Evolutionary conservation across 2,888 invertebrate species (phyloP), one percentile per base, ranked within the genome.

Genomic region (Clistopyga incitator): DNA sequence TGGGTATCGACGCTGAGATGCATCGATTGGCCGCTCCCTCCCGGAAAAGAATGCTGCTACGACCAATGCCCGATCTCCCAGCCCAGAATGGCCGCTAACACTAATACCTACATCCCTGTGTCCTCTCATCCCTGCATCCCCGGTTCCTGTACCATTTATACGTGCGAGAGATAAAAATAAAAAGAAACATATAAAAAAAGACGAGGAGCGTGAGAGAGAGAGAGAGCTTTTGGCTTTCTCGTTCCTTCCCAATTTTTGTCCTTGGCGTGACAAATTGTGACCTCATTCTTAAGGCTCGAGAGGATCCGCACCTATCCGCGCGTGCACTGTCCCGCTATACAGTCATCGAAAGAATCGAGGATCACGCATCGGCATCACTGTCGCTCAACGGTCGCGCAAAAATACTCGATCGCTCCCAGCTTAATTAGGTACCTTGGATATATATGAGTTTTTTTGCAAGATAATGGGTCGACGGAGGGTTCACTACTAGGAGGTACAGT

Each of bases 21-120:
- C 93, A 93, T 93, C 93, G 93, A 93, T 93, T 93, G 93, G 93
- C 91, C 90, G 92, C 90, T 92, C 91, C 91, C 90, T 89, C 89
- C 90, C 91, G 92, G 92, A 93, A 93, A 93, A 93, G 93, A 93
- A 93, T 92, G 91, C 90, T 88, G 91, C 90, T 87, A 86, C 87
- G 91, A 91, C 93, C 93, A 93, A 93, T 93, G 90, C 93, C 91
- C 91, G 92, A 89, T 89, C 91, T 86, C 90, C 87, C 86, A 88
- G 88, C 90, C 88, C 90, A 92, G 92, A 92, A 93, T 92, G 93
- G 93, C 92, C 92, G 92, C 89, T 88, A 85, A 85, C 85, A 65
- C 71, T 81, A 54, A 82, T 82, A 86, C 82, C 84, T 82, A 81
- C 79, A 71, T 78, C 79, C 71, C 80, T 83, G 77, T 82, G 47